These are phyloP conservation scores for Brachyopa scutellaris DNA, from an alignment of 2,888 invertebrate species.

Conservation along the genomic window DNA sequence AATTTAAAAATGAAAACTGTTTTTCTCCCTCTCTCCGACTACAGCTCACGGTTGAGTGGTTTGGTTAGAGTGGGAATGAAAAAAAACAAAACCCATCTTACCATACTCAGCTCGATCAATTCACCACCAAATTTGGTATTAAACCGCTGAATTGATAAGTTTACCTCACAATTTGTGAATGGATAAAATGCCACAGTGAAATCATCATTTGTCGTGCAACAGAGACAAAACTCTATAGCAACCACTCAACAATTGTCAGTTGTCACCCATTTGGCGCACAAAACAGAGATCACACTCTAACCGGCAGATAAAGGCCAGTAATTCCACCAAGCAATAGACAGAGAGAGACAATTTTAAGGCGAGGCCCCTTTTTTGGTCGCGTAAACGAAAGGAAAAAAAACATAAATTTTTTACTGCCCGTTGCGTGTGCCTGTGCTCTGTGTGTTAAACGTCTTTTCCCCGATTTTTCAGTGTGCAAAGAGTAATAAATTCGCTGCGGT, in stretches of 20 bases:
- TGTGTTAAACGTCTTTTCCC: constrained; percentile 46
- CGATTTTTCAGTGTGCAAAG: constrained; percentile 59
- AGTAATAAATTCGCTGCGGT: constrained; percentile 57
- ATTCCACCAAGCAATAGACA: constrained; percentile 37
- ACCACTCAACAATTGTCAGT: constrained; percentile 44
- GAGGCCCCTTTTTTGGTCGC: constrained; percentile 71
- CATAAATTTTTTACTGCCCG: constrained; percentile 71
- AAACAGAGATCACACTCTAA: constrained; percentile 44
- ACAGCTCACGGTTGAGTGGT: constrained; percentile 4
- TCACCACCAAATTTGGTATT: constrained; percentile 66
- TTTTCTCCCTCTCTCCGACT: background rate
- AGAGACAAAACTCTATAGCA: constrained; percentile 29
- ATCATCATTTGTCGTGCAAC: constrained; percentile 50
- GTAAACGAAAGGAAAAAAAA: constrained; percentile 38
- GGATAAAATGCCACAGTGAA: constrained; percentile 48
- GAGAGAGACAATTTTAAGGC: constrained; percentile 67
- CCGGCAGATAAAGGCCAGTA: constrained; percentile 16
- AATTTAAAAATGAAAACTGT: background rate
- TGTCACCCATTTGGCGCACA: constrained; percentile 41
- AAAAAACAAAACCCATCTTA: background rate
- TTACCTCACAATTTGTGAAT: constrained; percentile 32
- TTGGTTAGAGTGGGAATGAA: background rate
- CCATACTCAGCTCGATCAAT: constrained; percentile 28
- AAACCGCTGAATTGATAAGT: constrained; percentile 27
- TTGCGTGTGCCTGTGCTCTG: constrained; percentile 62